Evolutionary conservation across 2,888 invertebrate genomes (phyloP), one percentile per base, ranked within the genome.

Genomic region (Abscondita cerata): DNA sequence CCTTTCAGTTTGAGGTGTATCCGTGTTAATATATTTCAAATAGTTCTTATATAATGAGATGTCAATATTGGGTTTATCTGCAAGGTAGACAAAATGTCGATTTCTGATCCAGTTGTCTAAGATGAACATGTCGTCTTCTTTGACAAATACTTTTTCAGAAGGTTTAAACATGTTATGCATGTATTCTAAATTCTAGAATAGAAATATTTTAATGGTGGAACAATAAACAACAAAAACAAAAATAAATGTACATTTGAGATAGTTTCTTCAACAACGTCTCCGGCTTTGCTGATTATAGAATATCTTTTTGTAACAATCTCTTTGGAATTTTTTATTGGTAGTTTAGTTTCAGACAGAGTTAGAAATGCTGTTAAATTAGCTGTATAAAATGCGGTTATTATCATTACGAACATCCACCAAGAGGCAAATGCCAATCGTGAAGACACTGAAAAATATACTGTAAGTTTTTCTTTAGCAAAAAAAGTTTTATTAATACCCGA

Each of bases 321-420:
- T 44, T 85, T 78, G 0, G 91, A 84, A 34, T 84, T 85, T 69
- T 88, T 89, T 47, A 90, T 91, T 13, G 92, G 91, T 69, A 95
- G 81, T 0, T 93, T 93, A 71, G 94, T 93, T 76, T 90, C 89
- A 4, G 93, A 93, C 13, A 93, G 81, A 0, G 95, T 95, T 52
- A 95, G 83, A 75, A 94, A 95, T 11, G 95, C 95, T 0, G 95
- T 95, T 74, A 95, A 82, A 80, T 95, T 95, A 6, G 95, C 95
- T 1, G 95, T 95, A 80, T 95, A 95, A 80, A 94, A 95, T 9
- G 94, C 91, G 0, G 94, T 93, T 47, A 95, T 81, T 52, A 95
- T 87, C 34, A 92, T 91, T 69, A 94, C 92, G 77, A 93, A 95
- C 63, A 95, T 86, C 95, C 95, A 95, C 95, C 95, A 95, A 0